Base-by-base conservation (phyloP, 2,888 invertebrate species). In the Melinaea menophilus region DNA sequence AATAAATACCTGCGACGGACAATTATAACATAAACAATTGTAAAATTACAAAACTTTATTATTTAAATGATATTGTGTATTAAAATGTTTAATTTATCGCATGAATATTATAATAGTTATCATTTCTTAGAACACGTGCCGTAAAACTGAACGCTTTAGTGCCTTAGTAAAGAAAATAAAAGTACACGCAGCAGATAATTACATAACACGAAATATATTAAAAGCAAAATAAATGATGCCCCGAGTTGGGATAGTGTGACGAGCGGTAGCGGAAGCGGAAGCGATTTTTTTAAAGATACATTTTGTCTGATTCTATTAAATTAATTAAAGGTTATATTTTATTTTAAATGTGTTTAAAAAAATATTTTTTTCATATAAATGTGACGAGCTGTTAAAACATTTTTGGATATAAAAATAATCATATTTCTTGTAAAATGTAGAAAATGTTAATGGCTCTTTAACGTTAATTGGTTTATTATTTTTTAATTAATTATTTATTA, bases 181-280 rank as follows among this genome's bases (percentile, higher is more conserved):
- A 22, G 47, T 31, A 45, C 13, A 56, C n/a, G 13, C 5, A 13
- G 31, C 45, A 45, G 33, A 55, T 37, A 55, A 34, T 34, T 55
- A 35, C 55, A 55, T 33, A 5, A 55, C n/a, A 34, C 34, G 55
- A 35, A 37, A 37, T 37, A 37, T n/a, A 35, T 11, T 35, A 55
- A 34, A 59, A 54, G 41, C 58, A 54, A 41, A 48, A 35, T 54
- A 54, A 48, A 62, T 62, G 41, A 55, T 5, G 51, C 9, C 7
- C 5, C 4, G 13, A 46, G 2, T 33, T 12, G 22, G 35, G 56
- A 41, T 51, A 58, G 4, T 7, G 35, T 46, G 45, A 59, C n/a
- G 22, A 47, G 65, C 55, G 61, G 3, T 12, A 58, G 61, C 59
- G 65, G 51, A 48, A 48, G 48, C 48, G 48, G 48, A 31, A 51